phyloP scores from a whole-genome alignment of 1,140 invertebrate genomes.

The Chionoecetes opilio region DNA sequence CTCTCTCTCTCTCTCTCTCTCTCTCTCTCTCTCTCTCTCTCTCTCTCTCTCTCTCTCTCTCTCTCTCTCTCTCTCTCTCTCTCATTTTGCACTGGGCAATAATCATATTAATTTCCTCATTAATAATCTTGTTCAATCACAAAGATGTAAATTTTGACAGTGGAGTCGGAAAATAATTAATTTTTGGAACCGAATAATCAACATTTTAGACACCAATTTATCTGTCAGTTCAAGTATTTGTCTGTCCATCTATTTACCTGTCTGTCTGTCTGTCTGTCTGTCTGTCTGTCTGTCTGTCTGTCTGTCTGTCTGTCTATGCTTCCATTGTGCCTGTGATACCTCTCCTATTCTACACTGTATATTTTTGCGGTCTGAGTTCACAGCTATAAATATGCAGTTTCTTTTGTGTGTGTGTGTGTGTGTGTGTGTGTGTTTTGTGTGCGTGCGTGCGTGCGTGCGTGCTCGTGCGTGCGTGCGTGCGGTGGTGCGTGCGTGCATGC shows the following conservation, averaged over 20 bases:
- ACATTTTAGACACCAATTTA: slow-evolving; percentile 1
- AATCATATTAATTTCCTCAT: slow-evolving; percentile 46
- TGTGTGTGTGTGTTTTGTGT: too few species aligned
- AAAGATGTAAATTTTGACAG: slow-evolving; percentile 1
- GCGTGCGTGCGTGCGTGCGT: background rate
- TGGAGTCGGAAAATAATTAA: background rate
- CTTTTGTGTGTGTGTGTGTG: slow-evolving; percentile 13
- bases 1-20: background rate
- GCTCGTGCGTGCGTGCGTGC: background rate
- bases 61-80: slow-evolving; percentile 27
- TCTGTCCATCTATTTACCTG: slow-evolving; percentile 43
- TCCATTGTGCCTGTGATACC: too few species aligned
- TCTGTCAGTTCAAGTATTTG: slow-evolving; percentile 14
- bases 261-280: slow-evolving; percentile 51
- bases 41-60: slow-evolving; percentile 22
- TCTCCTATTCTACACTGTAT: too few species aligned
- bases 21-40: background rate
- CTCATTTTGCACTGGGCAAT: background rate
- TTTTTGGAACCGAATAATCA: background rate
- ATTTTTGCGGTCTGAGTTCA: too few species aligned
- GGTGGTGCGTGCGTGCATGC: too few species aligned
- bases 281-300: slow-evolving; percentile 52
- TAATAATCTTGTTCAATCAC: slow-evolving; percentile 33
- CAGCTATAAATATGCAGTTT: too few species aligned
- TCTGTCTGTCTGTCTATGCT: background rate